phyloP scores from a whole-genome alignment of 2,797 vertebrate genomes.

The Dipus sagitta region DNA sequence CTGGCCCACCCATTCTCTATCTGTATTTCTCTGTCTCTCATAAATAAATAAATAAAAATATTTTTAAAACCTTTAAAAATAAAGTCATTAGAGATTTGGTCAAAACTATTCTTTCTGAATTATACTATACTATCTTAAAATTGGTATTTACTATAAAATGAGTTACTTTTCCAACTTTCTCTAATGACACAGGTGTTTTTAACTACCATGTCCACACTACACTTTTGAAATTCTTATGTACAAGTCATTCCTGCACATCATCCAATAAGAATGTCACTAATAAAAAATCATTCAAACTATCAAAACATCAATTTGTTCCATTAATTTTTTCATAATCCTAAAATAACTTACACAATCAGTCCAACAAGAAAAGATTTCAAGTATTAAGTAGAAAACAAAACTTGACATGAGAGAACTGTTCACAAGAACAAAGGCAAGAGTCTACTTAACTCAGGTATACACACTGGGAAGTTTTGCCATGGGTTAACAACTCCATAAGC shows the following conservation, averaged over 20 bases:
- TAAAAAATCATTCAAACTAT: neutral
- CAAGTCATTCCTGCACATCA: neutral
- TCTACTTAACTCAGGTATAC: neutral
- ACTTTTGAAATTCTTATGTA: constrained; percentile 57
- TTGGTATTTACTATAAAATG: constrained; percentile 53
- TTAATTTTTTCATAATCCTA: constrained; percentile 55
- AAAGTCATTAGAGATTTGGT: constrained; percentile 62
- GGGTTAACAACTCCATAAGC: constrained; percentile 10
- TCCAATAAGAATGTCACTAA: constrained; percentile 12
- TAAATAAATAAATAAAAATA: no score
- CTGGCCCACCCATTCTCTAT: no score
- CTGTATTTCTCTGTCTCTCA: no score
- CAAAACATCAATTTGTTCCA: neutral
- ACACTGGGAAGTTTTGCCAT: constrained; percentile 26
- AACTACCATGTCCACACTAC: constrained; percentile 37
- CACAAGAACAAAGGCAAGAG: constrained; percentile 35
- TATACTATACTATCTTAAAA: constrained; percentile 43
- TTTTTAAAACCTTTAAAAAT: no score
- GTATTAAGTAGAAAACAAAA: constrained; percentile 61
- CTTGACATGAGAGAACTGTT: constrained; percentile 19
- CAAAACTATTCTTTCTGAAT: constrained; percentile 43
- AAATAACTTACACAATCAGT: constrained; percentile 47
- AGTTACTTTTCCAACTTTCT: constrained; percentile 61
- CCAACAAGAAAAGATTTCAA: neutral
- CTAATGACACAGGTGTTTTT: constrained; percentile 48